A percentile compares a stretch with the other conserved stretches of the same genome.
Conservation (phyloP, 2,888 invertebrate genomes). For the Heliconius ismenius region DNA sequence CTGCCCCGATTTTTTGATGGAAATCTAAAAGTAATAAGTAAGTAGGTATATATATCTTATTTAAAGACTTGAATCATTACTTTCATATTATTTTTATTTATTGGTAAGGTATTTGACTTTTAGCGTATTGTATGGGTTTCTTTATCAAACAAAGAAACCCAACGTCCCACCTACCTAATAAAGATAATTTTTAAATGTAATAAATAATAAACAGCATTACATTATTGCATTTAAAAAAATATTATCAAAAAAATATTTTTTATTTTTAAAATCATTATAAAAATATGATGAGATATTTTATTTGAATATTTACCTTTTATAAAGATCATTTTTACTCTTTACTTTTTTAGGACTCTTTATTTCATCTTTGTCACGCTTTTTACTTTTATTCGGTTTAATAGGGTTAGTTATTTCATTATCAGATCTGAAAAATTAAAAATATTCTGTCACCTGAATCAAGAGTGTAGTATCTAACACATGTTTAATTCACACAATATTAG, state of each 20-base stretch:
- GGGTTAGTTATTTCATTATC: constrained; percentile 21
- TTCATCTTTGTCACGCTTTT: constrained; percentile 39
- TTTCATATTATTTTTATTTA: neutral
- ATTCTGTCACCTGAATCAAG: neutral
- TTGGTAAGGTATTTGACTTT: too few relatives aligned
- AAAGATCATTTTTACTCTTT: constrained; percentile 52
- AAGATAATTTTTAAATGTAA: too few relatives aligned
- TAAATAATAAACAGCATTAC: too few relatives aligned
- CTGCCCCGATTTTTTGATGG: constrained; percentile 52
- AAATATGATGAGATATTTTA: neutral
- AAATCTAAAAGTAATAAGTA: constrained; percentile 50
- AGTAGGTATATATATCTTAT: neutral
- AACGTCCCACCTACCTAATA: too few relatives aligned
- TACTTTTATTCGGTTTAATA: constrained; percentile 45
- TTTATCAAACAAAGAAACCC: too few relatives aligned
- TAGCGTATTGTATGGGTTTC: too few relatives aligned
- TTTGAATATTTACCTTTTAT: constrained; percentile 58
- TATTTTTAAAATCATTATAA: too few relatives aligned
- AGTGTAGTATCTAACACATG: too few relatives aligned
- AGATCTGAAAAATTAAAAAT: constrained; percentile 26
- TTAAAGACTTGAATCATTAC: neutral
- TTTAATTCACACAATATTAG: too few relatives aligned
- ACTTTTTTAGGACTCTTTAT: constrained; percentile 50
- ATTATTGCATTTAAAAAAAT: too few relatives aligned
- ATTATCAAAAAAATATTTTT: too few relatives aligned